Conservation (phyloP, 2,888 invertebrate genomes). For the Slavum lentiscoides region DNA sequence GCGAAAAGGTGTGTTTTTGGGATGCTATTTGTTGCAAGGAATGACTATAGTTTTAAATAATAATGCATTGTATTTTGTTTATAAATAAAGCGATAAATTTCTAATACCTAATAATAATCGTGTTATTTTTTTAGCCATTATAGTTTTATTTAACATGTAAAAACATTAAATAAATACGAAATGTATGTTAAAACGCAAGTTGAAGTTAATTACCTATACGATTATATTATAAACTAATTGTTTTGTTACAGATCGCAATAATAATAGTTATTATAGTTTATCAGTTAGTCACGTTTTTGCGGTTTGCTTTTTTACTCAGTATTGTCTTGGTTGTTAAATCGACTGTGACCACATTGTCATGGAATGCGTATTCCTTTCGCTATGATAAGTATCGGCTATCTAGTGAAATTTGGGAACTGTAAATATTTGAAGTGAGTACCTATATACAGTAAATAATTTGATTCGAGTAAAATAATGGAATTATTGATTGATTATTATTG, state of each 20-base stretch:
- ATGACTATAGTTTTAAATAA: background rate
- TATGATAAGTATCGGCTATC: background rate
- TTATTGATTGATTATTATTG: background rate
- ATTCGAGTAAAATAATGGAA: background rate
- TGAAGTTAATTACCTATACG: background rate
- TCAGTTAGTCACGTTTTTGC: conserved; percentile 1
- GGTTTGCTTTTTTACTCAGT: conserved; percentile 12
- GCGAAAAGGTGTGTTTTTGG: background rate
- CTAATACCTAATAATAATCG: too few relatives aligned
- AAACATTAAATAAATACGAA: too few relatives aligned
- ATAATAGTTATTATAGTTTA: conserved; percentile 21
- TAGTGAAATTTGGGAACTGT: background rate
- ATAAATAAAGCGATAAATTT: background rate
- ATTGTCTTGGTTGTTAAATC: conserved; percentile 20
- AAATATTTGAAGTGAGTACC: background rate
- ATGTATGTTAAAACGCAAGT: too few relatives aligned
- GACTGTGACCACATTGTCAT: conserved; percentile 13
- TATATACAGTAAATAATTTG: background rate
- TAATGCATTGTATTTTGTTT: background rate
- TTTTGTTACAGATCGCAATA: background rate
- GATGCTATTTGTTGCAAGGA: background rate
- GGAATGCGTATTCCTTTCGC: conserved; percentile 15
- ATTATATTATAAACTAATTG: conserved; percentile 6
- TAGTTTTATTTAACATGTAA: too few relatives aligned
- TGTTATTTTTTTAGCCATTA: too few relatives aligned